Conservation (phyloP, 2,888 invertebrate genomes). For the Sepioteuthis lessoniana region DNA sequence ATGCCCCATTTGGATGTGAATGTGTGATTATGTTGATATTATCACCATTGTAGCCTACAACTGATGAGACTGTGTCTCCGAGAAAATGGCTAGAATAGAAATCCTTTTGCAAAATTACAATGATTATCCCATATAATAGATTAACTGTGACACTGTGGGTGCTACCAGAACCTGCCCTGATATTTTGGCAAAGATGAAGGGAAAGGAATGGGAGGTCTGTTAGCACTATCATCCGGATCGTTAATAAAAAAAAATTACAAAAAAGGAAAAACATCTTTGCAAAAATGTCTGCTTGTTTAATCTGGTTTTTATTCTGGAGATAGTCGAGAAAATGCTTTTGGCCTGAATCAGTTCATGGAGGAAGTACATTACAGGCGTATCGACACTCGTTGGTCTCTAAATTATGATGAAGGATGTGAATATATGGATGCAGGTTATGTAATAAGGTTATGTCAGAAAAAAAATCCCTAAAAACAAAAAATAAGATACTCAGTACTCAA, state of each 20-base stretch:
- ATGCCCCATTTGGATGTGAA: slow-evolving; percentile 2
- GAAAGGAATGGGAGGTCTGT: neutral
- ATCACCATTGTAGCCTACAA: neutral
- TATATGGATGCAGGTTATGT: neutral
- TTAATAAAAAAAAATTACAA: no score
- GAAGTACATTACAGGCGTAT: neutral
- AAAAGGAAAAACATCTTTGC: no score
- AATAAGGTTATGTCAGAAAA: neutral
- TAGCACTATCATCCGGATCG: neutral
- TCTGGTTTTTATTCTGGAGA: neutral
- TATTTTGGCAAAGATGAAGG: neutral
- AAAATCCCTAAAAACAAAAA: no score
- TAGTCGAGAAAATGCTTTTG: neutral
- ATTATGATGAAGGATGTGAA: neutral
- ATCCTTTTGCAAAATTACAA: neutral
- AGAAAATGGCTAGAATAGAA: neutral
- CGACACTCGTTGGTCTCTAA: neutral
- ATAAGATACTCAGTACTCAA: neutral
- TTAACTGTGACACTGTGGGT: neutral
- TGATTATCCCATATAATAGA: neutral
- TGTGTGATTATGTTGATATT: neutral
- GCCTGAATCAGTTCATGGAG: neutral
- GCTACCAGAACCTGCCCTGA: neutral
- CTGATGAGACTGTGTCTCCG: neutral
- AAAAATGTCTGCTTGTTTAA: neutral